Percentiles rank a stretch among this genome's conserved stretches.
These are phyloP conservation scores for Carpatolechia fugitivella DNA, from an alignment of 2,888 invertebrate genomes.

Conservation along the genomic window DNA sequence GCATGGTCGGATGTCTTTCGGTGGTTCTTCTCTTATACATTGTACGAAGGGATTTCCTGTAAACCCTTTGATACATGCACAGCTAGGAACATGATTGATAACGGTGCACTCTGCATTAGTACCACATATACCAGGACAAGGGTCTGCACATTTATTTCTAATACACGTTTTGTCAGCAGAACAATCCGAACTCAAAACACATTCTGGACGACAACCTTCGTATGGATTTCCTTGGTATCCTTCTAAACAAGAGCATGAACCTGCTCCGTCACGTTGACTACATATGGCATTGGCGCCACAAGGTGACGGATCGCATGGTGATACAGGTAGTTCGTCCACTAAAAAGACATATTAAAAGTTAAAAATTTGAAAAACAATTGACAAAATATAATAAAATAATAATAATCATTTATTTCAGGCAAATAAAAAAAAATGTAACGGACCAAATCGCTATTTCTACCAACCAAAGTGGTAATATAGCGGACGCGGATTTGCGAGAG, in stretches of 20 bases:
- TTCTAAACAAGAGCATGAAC: constrained; percentile 88
- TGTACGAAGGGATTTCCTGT: constrained; percentile 85
- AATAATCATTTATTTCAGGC: no score
- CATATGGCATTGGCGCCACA: constrained; percentile 92
- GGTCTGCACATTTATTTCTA: constrained; percentile 90
- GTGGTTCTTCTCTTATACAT: constrained; percentile 51
- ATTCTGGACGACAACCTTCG: constrained; percentile 92
- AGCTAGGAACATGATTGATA: constrained; percentile 91
- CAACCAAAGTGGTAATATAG: no score
- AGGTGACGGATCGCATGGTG: constrained; percentile 90
- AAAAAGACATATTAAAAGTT: constrained; percentile 40
- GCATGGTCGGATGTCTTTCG: constrained; percentile 81
- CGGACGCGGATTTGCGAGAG: no score
- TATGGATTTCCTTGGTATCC: constrained; percentile 93
- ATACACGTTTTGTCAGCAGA: constrained; percentile 89
- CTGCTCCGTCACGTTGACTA: constrained; percentile 86
- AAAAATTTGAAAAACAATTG: not conserved
- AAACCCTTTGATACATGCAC: constrained; percentile 86
- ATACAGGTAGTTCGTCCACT: constrained; percentile 77
- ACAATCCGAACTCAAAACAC: constrained; percentile 92
- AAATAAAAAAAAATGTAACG: no score
- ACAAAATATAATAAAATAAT: not conserved
- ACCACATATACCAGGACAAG: constrained; percentile 92
- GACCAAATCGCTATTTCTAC: no score
- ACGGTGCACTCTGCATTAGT: constrained; percentile 90